Percentiles rank a stretch among this genome's conserved stretches.
Evolutionary conservation across 2,888 invertebrate genomes (phyloP).

Genomic region (Eupithecia abbreviata): DNA sequence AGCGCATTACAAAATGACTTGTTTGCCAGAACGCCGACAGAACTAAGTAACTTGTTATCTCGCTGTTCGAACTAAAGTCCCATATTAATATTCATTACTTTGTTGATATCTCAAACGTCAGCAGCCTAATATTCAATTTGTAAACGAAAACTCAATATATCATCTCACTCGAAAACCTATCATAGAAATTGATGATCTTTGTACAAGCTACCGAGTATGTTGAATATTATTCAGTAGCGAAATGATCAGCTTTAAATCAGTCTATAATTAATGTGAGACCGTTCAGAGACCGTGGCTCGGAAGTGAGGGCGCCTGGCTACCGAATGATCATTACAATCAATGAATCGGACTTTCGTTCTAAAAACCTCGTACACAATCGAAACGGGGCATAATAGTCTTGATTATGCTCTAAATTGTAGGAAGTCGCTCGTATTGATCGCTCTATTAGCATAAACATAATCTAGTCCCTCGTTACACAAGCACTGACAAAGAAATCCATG

Average conservation of each 20-base stretch:
- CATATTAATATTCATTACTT: slow-evolving; percentile 38
- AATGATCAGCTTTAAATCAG: slow-evolving; percentile 76
- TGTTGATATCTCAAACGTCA: slow-evolving; percentile 42
- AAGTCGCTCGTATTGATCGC: slow-evolving; percentile 59
- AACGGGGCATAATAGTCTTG: slow-evolving; percentile 66
- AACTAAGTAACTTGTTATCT: slow-evolving; percentile 45
- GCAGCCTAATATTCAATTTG: slow-evolving; percentile 60
- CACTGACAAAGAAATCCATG: slow-evolving; percentile 47
- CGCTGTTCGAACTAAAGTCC: slow-evolving; percentile 46
- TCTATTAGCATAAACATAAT: slow-evolving; percentile 57
- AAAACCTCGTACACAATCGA: slow-evolving; percentile 61
- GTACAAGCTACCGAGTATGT: slow-evolving; percentile 55
- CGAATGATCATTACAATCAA: slow-evolving; percentile 77
- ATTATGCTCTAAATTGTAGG: slow-evolving; percentile 66
- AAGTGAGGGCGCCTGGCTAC: slow-evolving; percentile 65
- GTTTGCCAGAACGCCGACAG: slow-evolving; percentile 33
- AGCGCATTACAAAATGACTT: slow-evolving; percentile 58
- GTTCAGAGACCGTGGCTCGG: slow-evolving; percentile 68
- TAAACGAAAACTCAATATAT: slow-evolving; percentile 66
- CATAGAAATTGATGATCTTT: slow-evolving; percentile 71
- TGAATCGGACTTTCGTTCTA: slow-evolving; percentile 76
- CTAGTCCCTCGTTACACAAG: slow-evolving; percentile 47
- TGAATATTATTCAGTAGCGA: slow-evolving; percentile 74
- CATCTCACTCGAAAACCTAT: slow-evolving; percentile 67
- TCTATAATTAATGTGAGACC: slow-evolving; percentile 79